phyloP scores from a whole-genome alignment of 2,113 vertebrate genomes.

The Lipophrys pholis region DNA sequence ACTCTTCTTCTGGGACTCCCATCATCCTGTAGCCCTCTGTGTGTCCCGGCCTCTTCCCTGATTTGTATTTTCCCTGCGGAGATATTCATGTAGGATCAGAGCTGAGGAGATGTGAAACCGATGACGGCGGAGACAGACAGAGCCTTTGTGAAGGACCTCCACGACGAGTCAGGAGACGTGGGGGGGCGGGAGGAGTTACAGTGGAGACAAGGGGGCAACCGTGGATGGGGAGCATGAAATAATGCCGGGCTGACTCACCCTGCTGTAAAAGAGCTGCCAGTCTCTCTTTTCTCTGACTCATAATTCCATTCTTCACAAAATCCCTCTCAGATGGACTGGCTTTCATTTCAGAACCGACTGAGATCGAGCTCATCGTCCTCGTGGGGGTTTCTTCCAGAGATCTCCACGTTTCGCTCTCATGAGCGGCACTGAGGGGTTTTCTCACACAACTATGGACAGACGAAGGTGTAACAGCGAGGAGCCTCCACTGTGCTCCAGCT shows the following conservation, averaged over 20 bases:
- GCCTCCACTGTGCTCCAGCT: background rate
- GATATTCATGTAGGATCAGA: constrained; percentile 61
- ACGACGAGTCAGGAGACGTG: constrained; percentile 30
- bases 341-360: constrained; percentile 62
- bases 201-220: constrained; percentile 7
- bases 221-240: constrained; percentile 68
- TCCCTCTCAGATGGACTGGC: constrained; percentile 62
- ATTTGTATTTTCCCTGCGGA: constrained; percentile 70
- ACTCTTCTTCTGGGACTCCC: constrained; percentile 69
- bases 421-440: constrained; percentile 35
- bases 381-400: constrained; percentile 64
- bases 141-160: constrained; percentile 75
- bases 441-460: constrained; percentile 45
- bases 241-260: constrained; percentile 59
- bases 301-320: constrained; percentile 63
- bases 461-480: constrained; percentile 48
- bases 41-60: constrained; percentile 40
- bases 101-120: constrained; percentile 67
- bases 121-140: constrained; percentile 73
- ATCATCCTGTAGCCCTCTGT: constrained; percentile 35
- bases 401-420: constrained; percentile 37
- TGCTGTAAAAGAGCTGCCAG: constrained; percentile 57
- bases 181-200: constrained; percentile 1
- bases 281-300: constrained; percentile 67
- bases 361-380: constrained; percentile 58